These are phyloP conservation scores for Gila robusta DNA, from an alignment of 2,797 vertebrate genomes.

Conservation along the genomic window DNA sequence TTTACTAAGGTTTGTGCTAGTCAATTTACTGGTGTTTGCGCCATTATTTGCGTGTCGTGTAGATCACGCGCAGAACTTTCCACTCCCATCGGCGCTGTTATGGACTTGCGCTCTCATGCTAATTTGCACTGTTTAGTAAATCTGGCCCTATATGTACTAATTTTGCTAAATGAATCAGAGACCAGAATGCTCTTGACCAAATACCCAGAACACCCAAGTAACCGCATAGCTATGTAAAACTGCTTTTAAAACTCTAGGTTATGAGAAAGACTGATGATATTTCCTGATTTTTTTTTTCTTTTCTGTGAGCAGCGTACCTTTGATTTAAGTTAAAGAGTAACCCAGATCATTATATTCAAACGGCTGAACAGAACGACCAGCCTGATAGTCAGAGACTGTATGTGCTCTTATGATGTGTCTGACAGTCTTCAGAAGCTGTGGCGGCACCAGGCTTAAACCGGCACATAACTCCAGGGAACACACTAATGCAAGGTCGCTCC, in stretches of 20 bases:
- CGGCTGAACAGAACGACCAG: constrained; percentile 4
- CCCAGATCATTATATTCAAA: constrained; percentile 9
- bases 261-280: neutral
- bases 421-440: constrained; percentile 28
- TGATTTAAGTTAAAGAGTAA: constrained; percentile 24
- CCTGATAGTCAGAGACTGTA: constrained; percentile 30
- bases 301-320: neutral
- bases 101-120: neutral
- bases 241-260: neutral
- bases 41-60: neutral
- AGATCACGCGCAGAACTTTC: no score
- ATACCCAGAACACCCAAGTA: neutral
- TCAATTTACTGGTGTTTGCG: neutral
- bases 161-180: neutral
- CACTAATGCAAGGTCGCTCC: constrained; percentile 29
- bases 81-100: fast-evolving
- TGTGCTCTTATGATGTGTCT: constrained; percentile 34
- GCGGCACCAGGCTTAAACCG: constrained; percentile 39
- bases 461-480: constrained; percentile 34
- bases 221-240: neutral
- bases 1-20: neutral
- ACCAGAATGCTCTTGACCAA: neutral
- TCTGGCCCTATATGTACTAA: neutral
- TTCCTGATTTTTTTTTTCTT: neutral
- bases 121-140: neutral